Conservation (phyloP, 2,113 vertebrate genomes). For the Leptodactylus fuscus region DNA sequence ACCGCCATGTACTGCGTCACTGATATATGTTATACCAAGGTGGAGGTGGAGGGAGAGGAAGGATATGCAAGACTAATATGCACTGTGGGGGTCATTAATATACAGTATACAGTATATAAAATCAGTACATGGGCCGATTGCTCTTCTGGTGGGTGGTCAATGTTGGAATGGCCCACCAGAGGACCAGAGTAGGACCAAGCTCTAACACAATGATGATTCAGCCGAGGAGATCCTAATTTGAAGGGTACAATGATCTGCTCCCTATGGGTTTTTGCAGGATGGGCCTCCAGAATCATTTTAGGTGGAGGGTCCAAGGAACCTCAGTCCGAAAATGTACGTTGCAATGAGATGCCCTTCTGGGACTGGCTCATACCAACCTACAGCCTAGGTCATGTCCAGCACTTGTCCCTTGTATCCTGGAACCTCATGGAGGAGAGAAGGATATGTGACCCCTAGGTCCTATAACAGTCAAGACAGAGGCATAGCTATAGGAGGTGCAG, state of each 20-base stretch:
- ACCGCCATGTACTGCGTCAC: constrained; percentile 25
- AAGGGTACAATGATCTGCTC: too few species aligned
- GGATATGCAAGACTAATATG: background rate
- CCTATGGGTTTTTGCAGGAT: too few species aligned
- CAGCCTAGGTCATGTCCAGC: background rate
- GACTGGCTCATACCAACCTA: background rate
- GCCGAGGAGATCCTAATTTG: too few species aligned
- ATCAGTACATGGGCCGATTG: background rate
- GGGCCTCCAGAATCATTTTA: too few species aligned
- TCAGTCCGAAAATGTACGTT: too few species aligned
- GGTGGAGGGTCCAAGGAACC: too few species aligned
- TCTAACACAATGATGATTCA: too few species aligned
- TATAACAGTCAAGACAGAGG: background rate
- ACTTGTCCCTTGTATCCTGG: too few species aligned
- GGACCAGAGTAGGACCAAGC: too few species aligned
- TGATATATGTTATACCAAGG: constrained; percentile 26
- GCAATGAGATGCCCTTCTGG: background rate
- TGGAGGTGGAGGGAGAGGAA: background rate
- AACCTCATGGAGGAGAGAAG: too few species aligned
- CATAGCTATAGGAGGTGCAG: background rate
- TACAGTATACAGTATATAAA: background rate
- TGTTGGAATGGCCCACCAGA: too few species aligned
- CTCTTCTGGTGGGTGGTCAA: background rate
- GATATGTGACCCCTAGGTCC: too few species aligned
- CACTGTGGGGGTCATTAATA: background rate